phyloP scores from a whole-genome alignment of 2,113 vertebrate species.

The Dipodomys merriami region DNA sequence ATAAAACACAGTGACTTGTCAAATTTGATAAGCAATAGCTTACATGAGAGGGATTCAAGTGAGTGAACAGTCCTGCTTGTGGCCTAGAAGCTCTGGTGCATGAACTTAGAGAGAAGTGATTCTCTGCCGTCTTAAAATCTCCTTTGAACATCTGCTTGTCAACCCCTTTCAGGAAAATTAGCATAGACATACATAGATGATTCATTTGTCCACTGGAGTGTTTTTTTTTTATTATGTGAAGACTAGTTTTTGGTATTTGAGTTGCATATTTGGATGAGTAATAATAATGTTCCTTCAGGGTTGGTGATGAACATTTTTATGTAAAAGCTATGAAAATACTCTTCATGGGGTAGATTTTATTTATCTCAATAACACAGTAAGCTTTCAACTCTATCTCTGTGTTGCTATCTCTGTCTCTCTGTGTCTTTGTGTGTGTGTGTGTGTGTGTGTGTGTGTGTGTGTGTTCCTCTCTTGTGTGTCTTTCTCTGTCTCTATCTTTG shows the following conservation, averaged over 20 bases:
- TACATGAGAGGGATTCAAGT: neutral
- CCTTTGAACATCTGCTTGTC: neutral
- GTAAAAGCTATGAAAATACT: constrained; percentile 79
- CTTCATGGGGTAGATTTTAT: constrained; percentile 81
- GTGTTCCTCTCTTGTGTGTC: neutral
- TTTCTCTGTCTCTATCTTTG: constrained; percentile 47
- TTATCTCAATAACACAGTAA: constrained; percentile 76
- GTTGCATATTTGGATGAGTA: neutral
- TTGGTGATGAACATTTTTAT: constrained; percentile 19
- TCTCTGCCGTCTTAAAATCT: neutral
- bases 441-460: too few species aligned
- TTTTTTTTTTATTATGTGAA: neutral
- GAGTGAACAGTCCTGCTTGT: neutral
- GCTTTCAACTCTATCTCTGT: constrained; percentile 71
- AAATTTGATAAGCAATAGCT: constrained; percentile 8
- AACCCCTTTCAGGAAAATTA: constrained; percentile 31
- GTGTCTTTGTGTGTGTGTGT: too few species aligned
- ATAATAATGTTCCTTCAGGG: constrained; percentile 20
- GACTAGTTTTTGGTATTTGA: neutral
- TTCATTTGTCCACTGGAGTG: neutral
- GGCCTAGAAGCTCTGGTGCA: rapidly evolving
- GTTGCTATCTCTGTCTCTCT: too few species aligned
- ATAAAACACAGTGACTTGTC: neutral
- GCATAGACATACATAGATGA: neutral
- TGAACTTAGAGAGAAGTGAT: neutral